A percentile compares a stretch with the other conserved stretches of the same genome.
phyloP scores from a whole-genome alignment of 2,113 vertebrate species.

The Chrysochloris asiatica region DNA sequence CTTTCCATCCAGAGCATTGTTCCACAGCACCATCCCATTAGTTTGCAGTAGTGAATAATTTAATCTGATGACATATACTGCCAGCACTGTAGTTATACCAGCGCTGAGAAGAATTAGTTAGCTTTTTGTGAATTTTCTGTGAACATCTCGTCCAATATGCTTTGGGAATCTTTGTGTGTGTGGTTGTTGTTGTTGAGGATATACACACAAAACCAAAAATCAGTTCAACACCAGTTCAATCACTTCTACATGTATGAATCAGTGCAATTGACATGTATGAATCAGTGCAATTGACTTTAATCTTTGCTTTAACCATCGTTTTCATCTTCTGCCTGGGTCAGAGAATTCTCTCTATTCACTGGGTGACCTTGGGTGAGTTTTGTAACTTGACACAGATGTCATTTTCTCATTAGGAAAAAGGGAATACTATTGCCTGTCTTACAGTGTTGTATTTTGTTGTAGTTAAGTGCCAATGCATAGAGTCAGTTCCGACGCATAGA shows the following conservation, averaged over 20 bases:
- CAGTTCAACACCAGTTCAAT: neutral
- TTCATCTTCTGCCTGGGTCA: neutral
- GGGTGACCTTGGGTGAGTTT: too few species aligned
- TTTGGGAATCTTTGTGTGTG: neutral
- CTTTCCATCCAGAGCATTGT: too few species aligned
- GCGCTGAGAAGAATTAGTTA: too few species aligned
- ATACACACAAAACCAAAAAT: neutral
- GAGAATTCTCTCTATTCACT: rapidly evolving
- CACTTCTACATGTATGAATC: neutral
- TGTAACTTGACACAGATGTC: too few species aligned
- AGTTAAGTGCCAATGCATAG: too few species aligned
- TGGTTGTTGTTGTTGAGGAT: neutral
- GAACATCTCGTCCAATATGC: neutral
- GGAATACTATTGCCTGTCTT: neutral
- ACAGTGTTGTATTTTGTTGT: too few species aligned
- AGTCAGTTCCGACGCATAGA: too few species aligned
- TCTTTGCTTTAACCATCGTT: neutral
- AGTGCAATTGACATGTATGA: neutral
- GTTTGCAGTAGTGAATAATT: neutral
- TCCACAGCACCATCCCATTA: neutral
- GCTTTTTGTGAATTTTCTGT: neutral
- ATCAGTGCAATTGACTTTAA: neutral
- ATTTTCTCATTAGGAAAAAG: neutral
- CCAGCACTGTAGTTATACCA: rapidly evolving
- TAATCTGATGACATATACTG: neutral